Base-by-base conservation (phyloP, 2,888 invertebrate genomes). In the Watsonalla cultraria region DNA sequence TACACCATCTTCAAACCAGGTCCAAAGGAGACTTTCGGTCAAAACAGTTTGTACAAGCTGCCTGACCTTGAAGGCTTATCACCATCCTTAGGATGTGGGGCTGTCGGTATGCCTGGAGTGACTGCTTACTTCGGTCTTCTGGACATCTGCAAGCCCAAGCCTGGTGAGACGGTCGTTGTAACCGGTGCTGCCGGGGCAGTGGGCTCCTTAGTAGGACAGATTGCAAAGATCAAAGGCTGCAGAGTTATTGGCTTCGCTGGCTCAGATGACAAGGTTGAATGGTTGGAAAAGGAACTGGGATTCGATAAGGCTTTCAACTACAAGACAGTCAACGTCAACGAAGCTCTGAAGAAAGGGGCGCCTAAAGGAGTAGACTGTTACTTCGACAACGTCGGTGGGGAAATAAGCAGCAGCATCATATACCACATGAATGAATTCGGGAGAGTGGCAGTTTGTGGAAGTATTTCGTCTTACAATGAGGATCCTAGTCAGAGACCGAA, bases 101-200 rank as follows among this genome's bases (percentile, higher is more conserved):
- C 91, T 6, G 75, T 94, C 2, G 94, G 94, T 54, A 94, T 94
- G 93, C 92, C 94, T 8, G 95, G 94, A 86, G 93, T 91, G 45
- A 93, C 95, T 0, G 95, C 95, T 0, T 94, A 94, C 70, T 95
- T 94, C 73, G 95, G 95, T 2, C 84, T 95, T 9, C 66, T 93
- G 47, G 93, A 95, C 55, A 66, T 95, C 15, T 95, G 95, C 66
- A 78, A 93, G 48, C 94, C 95, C 0, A 93, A 94, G 78, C 65
- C 88, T 0, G 95, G 94, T 0, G 94, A 95, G 70, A 94, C 93
- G 0, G 92, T 96, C 0, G 93, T 95, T 0, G 93, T 96, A 4
- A 93, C 92, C 5, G 92, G 93, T 0, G 96, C 95, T 4, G 95
- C 94, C 0, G 96, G 96, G 2, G 95, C 95, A 4, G 95, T 95